Evolutionary conservation across 2,888 invertebrate genomes (phyloP), one percentile per base, ranked within the genome.

Genomic region (Diarsia mendica): DNA sequence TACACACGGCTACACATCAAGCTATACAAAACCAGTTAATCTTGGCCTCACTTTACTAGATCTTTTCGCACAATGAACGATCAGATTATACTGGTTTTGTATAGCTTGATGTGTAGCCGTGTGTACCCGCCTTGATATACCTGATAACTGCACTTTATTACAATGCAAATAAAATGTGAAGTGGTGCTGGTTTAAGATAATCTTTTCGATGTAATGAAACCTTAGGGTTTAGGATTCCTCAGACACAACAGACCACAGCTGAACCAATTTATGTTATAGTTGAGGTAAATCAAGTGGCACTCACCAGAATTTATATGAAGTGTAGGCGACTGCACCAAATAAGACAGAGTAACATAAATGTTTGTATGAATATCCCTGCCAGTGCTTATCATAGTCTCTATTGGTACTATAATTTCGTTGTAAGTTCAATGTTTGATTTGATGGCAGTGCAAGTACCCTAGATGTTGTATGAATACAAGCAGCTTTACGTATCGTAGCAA

Each of bases 221-320:
- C 10, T 0, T 28, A 18, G 9, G 28, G 10, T 28, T 10, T 58
- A 49, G 20, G 1, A 23, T 13, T 33, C 20, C 18, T 28, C 8
- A 61, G 18, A 10, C 28, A 15, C 33, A 74, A 48, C 5, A 10
- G 13, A 53, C 8, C 15, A 33, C 18, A 61, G 33, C 39, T 44
- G 15, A 46, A 55, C 9, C 48, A 53, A 39, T 53, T 11, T 49
- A 55, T 4, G 13, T n/a, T 28, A 8, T 28, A 8, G 10, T 8
- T 13, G 13, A 28, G 1, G 8, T 48, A 44, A 61, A 55, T 44
- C 2, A 44, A 83, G 28, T 68, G 8, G 33, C 13, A 89, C 92
- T 91, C 89, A 95, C 96, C 95, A 96, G 10, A 93, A 85, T 87
- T 92, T 94, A 74, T 94, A 96, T 0, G 95, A 91, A 9, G 94